A percentile compares a stretch with the other conserved stretches of the same genome.
Conservation (phyloP, 2,113 vertebrate genomes). For the Malurus melanocephalus region DNA sequence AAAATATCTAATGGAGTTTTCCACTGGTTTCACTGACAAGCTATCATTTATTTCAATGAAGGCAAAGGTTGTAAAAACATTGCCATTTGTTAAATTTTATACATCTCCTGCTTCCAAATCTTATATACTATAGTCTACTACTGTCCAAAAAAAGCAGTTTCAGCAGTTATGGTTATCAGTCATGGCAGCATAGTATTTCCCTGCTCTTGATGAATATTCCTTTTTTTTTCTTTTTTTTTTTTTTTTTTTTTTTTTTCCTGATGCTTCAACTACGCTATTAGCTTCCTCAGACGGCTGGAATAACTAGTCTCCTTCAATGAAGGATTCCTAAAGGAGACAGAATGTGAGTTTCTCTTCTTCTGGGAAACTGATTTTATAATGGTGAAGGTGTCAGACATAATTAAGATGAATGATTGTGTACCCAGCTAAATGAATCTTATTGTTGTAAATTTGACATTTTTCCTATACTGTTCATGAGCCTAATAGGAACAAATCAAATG, state of each 20-base stretch:
- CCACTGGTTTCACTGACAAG: neutral
- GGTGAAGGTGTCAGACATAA: slow-evolving; percentile 51
- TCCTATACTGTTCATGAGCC: slow-evolving; percentile 20
- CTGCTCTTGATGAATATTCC: neutral
- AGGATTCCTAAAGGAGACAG: slow-evolving; percentile 37
- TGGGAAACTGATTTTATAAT: slow-evolving; percentile 29
- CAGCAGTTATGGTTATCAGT: neutral
- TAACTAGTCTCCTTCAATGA: slow-evolving; percentile 40
- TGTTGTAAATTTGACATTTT: slow-evolving; percentile 61
- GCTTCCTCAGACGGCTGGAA: slow-evolving; percentile 1
- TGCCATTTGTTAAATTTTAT: neutral
- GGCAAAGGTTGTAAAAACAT: neutral
- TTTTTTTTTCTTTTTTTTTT: slow-evolving; percentile 12
- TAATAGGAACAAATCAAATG: slow-evolving; percentile 56
- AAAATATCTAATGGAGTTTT: neutral
- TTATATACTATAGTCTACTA: neutral
- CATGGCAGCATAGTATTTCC: neutral
- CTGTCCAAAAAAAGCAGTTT: neutral
- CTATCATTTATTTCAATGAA: neutral
- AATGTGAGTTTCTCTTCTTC: slow-evolving; percentile 24
- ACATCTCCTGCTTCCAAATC: neutral
- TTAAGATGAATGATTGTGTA: slow-evolving; percentile 61
- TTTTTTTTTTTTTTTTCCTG: slow-evolving; percentile 22
- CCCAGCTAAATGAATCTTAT: slow-evolving; percentile 55
- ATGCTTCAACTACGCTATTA: neutral